Evolutionary conservation across 2,888 invertebrate species (phyloP), one percentile per base, ranked within the genome.

Genomic region (Leptogaster cylindrica): DNA sequence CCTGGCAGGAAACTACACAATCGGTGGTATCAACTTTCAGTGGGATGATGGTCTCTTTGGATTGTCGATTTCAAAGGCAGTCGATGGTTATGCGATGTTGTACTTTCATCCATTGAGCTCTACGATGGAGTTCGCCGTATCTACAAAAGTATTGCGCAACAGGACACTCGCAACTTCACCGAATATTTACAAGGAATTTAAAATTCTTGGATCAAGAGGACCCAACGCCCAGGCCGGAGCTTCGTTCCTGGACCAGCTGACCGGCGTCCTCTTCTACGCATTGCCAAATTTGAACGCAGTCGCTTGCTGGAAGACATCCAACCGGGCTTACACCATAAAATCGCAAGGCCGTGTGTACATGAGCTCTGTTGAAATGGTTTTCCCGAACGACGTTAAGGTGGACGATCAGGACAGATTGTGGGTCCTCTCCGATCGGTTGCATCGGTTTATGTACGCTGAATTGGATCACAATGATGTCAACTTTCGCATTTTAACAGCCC

Each of bases 41-140:
- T 92, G 91, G 91, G 86, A 86, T 2, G 92, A 92, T 75, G 91
- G 89, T 0, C 77, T 93, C 1, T 92, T 91, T 71, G 92, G 92
- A 0, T 77, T 92, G 70, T 88, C 89, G 0, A 75, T 92, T 8
- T 87, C 89, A 0, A 86, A 86, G 4, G 84, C 87, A 0, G 73
- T 83, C 0, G 86, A 89, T 64, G 89, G 89, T 27, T 89, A 81
- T 76, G 87, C 90, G 67, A 89, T 88, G 0, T 77, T 92, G 2
- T 93, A 89, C 74, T 93, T 92, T 82, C 92, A 92, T 75, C 89
- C 92, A 0, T 84, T 92, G 77, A 87, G 88, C 2, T 91, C 92
- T 72, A 88, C 86, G 68, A 86, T 89, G 76, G 92, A 92, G 75
- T 93, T 90, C 76, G 79, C 88, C 0, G 91, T 93, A 0, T 89